phyloP scores from a whole-genome alignment of 2,797 vertebrate genomes.

The Otolemur crassicaudatus region DNA sequence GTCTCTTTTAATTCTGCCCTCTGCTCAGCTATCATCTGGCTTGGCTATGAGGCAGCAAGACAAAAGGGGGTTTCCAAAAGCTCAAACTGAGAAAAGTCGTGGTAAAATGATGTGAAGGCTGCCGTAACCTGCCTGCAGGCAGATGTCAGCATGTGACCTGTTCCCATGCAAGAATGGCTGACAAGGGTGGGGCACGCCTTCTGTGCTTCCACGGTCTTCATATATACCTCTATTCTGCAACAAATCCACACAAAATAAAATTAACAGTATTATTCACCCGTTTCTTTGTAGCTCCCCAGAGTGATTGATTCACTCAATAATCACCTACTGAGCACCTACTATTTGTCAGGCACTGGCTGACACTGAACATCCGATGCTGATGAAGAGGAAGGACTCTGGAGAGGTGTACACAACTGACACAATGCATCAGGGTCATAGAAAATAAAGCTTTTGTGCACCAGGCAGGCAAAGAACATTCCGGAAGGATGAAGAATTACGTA shows the following conservation, averaged over 20 bases:
- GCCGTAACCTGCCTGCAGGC: too few relatives aligned
- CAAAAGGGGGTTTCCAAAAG: not conserved
- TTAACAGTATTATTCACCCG: not conserved
- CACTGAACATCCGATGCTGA: not conserved
- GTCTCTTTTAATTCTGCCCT: not conserved
- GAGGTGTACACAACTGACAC: not conserved
- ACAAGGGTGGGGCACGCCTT: not conserved
- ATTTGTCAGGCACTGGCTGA: not conserved
- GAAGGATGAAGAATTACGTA: not conserved
- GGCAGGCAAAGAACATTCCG: not conserved
- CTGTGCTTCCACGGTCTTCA: not conserved
- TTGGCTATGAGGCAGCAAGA: not conserved
- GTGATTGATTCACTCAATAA: not conserved
- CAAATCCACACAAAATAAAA: not conserved
- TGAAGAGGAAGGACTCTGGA: not conserved
- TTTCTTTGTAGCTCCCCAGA: not conserved
- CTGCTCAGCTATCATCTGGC: not conserved
- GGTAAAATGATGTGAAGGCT: not conserved
- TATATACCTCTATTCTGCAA: not conserved
- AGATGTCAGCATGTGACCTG: rapidly evolving
- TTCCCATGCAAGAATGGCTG: rapidly evolving
- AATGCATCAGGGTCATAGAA: not conserved
- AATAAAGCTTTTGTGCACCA: not conserved
- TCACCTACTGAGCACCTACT: not conserved
- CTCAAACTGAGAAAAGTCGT: not conserved